Evolutionary conservation across 2,888 invertebrate species (phyloP), one percentile per base, ranked within the genome.

Genomic region (Lasioglossum villosulum): DNA sequence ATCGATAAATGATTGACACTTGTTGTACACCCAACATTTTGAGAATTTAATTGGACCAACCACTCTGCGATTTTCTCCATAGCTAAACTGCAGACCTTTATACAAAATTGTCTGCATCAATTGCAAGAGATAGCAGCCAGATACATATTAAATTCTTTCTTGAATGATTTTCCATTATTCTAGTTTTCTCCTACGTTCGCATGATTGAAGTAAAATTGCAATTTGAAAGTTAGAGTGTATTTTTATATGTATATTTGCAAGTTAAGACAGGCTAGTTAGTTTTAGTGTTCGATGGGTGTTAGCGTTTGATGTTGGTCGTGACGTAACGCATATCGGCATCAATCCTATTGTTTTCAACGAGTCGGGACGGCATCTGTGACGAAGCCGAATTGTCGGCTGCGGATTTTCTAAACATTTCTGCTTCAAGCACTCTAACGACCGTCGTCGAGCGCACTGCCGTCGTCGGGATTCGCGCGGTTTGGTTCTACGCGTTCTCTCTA

Each of bases 401-500:
- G 75, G 56, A 79, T 83, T 80, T 78, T 71, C 77, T 83, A 86
- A 86, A 83, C 79, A 86, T 82, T 66, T 37, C 39, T 42, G 16
- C 8, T 59, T 56, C 73, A 48, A n/a, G 68, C 56, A 42, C 5
- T 86, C 74, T 52, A 76, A 48, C 70, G 42, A 76, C 71, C 59
- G 75, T 12, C 59, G 59, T 37, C 75, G 30, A 23, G 59, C 70
- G 42, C 66, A 68, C 39, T 39, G 90, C 73, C 75, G 91, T 94
- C 93, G 92, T 93, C 83, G 89, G 94, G 94, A 94, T 94, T 94
- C 94, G 90, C 92, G 91, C 93, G 92, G 91, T 93, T 68, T 92
- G 93, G 91, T 93, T 94, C 94, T 93, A 92, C 90, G 92, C 92
- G 92, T 93, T 93, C 70, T 70, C 70, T 39, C 70, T 95, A 95